A percentile compares a stretch with the other conserved stretches of the same genome.
Evolutionary conservation across 1,140 invertebrate genomes (phyloP).

Genomic region (Stenopsyche tienmushanensis): DNA sequence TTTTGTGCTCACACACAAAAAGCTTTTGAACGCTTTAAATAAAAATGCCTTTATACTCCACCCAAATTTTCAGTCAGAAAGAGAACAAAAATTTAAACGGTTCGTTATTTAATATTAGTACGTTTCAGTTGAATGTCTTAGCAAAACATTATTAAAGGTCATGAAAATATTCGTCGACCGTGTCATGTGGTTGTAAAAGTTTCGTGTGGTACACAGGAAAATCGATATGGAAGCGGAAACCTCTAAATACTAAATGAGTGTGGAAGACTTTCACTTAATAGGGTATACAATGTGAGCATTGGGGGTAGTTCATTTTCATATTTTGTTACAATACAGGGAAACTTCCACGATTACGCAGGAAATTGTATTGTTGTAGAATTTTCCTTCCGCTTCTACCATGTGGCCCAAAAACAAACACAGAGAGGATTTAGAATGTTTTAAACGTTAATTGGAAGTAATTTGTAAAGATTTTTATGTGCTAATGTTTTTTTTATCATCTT

Average conservation of each 20-base stretch:
- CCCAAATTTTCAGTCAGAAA: too few species aligned
- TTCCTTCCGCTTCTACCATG: not conserved
- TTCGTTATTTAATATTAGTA: too few species aligned
- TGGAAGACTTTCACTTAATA: not conserved
- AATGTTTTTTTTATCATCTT: too few species aligned
- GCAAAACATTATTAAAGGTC: too few species aligned
- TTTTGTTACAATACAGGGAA: not conserved
- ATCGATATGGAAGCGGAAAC: not conserved
- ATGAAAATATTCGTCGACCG: too few species aligned
- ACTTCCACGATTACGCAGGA: not conserved
- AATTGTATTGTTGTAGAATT: not conserved
- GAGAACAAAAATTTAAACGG: too few species aligned
- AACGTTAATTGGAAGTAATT: not conserved
- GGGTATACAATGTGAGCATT: not conserved
- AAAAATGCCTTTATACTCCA: too few species aligned
- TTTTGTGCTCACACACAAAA: too few species aligned
- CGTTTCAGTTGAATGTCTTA: too few species aligned
- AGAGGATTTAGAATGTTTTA: not conserved
- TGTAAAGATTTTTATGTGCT: too few species aligned
- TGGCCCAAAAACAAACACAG: not conserved
- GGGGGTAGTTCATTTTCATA: not conserved
- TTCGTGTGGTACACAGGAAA: not conserved
- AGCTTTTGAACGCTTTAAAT: too few species aligned
- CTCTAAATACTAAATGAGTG: not conserved
- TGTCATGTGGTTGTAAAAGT: too few species aligned